A percentile compares a stretch with the other conserved stretches of the same genome.
phyloP scores from a whole-genome alignment of 2,888 invertebrate genomes.

The Cantharis nigra region DNA sequence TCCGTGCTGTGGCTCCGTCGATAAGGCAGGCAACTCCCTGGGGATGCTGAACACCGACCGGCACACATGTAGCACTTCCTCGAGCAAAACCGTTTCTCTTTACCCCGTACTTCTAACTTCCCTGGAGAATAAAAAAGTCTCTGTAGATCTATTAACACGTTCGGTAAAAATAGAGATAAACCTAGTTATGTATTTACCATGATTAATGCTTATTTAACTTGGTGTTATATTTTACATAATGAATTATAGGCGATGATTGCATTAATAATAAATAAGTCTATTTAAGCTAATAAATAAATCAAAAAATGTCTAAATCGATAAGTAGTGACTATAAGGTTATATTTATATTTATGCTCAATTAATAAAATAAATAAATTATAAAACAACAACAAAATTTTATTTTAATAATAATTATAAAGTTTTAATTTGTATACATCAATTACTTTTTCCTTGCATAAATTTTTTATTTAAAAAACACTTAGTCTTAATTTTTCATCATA shows the following conservation, averaged over 20 bases:
- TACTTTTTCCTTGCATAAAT: background rate
- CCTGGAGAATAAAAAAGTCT: constrained; percentile 43
- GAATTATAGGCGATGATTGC: constrained; percentile 36
- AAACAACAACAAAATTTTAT: background rate
- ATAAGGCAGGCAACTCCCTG: constrained; percentile 52
- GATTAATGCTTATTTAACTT: constrained; percentile 44
- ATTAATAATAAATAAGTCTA: constrained; percentile 19
- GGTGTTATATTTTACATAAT: constrained; percentile 44
- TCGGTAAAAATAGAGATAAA: constrained; percentile 46
- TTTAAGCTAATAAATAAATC: background rate
- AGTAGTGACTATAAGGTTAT: too few relatives aligned
- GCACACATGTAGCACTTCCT: constrained; percentile 55
- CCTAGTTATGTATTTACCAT: constrained; percentile 32
- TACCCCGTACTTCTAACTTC: constrained; percentile 34
- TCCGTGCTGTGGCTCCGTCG: constrained; percentile 50
- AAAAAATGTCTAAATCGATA: background rate
- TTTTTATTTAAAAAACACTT: constrained; percentile 13
- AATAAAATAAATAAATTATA: background rate
- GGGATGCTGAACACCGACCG: constrained; percentile 50
- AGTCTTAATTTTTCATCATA: constrained; percentile 27
- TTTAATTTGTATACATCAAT: background rate
- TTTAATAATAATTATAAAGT: background rate
- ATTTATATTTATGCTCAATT: background rate
- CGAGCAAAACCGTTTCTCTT: constrained; percentile 47
- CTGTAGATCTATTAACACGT: constrained; percentile 51